phyloP scores from a whole-genome alignment of 2,797 vertebrate species.

The Graptemys geographica region DNA sequence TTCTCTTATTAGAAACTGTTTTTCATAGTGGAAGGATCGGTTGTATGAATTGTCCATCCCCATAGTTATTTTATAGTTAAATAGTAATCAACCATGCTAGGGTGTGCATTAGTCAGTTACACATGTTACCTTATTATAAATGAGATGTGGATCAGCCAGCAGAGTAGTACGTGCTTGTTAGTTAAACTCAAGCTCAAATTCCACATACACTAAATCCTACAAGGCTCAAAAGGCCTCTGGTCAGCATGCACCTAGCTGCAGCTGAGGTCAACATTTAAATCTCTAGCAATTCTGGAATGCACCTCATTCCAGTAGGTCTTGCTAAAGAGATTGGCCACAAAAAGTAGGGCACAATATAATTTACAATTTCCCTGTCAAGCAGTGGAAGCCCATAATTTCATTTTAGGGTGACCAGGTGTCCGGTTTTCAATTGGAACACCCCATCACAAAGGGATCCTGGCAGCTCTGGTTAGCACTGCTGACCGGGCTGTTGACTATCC shows the following conservation, averaged over 20 bases:
- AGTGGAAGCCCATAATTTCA: background rate
- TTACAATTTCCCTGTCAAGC: background rate
- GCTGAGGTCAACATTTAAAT: background rate
- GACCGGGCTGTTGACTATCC: no score
- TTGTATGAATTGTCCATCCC: slow-evolving; percentile 35
- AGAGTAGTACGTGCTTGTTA: background rate
- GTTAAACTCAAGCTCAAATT: background rate
- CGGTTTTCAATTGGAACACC: no score
- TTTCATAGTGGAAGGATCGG: background rate
- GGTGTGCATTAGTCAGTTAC: background rate
- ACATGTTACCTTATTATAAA: background rate
- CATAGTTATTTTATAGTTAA: background rate
- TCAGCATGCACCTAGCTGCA: background rate
- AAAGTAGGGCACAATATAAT: accelerated
- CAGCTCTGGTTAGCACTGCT: no score
- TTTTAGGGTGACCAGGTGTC: background rate
- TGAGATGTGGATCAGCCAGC: slow-evolving; percentile 19
- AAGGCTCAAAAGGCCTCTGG: accelerated
- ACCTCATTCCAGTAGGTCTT: background rate
- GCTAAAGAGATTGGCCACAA: background rate
- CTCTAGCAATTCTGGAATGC: accelerated
- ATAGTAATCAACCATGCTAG: background rate
- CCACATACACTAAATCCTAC: background rate
- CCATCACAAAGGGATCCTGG: no score
- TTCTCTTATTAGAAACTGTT: background rate